Evolutionary conservation across 92 coral and sea anemone species (phyloP), one percentile per base, ranked within the genome.

Genomic region (Galaxea fascicularis): DNA sequence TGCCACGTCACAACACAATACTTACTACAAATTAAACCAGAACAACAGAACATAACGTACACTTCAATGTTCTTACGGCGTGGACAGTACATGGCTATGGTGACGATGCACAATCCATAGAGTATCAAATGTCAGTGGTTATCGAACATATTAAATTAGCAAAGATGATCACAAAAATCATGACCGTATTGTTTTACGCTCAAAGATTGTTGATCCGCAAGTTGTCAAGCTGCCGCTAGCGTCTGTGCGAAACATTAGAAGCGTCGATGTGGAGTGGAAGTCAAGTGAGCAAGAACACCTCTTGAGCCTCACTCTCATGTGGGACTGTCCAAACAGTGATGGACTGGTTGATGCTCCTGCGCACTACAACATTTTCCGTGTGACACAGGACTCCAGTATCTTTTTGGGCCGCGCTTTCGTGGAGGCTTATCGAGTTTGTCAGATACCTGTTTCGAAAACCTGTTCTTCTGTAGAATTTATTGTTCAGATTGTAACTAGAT

Each of bases 181-280:
- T 35, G 2, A 35, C 3, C 41, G 57, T 57, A 35, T 35, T 12
- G 8, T 81, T 68, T 74, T 70, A 11, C 52, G 4, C 63, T 56
- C n/a, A n/a, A n/a, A 97, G 99, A 92, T 97, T 74, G 75, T 97
- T 68, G 98, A 97, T 86, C 98, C 99, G n/a, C 87, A 85, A 78
- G 95, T 93, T 24, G 80, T 97, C 13, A 87, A 76, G 71, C 74
- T 73, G 81, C 78, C 97, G 24, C 41, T 97, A 41, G 92, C 87
- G 7, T 77, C 91, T 30, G 97, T 83, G n/a, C 83, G 53, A 46
- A 87, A 86, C 78, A 86, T 97, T 44, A 86, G 96, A 74, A 65
- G 88, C 56, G 90, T 89, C 86, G 94, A 97, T 63, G 81, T 85
- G 25, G 72, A 75, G 31, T 90, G 98, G 95, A 90, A 79, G 69